Evolutionary conservation across 2,888 invertebrate genomes (phyloP), one percentile per base, ranked within the genome.

Genomic region (Ceratothoa steindachneri): DNA sequence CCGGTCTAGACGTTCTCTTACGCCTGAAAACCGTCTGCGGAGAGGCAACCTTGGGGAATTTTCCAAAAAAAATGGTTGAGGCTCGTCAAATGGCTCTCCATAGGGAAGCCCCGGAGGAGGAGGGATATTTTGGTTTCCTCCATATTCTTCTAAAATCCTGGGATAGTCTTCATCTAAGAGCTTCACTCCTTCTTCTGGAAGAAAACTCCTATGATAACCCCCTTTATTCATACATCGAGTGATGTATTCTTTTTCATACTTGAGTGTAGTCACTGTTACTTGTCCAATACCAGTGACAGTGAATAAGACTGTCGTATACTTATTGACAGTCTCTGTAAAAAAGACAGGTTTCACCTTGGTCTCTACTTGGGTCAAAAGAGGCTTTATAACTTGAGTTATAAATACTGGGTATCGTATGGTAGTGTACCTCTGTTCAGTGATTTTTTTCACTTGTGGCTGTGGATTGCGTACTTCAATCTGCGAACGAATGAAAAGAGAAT

Each of bases 381-480:
- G 78, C 65, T 79, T 79, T 71, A 79, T 75, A 41, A 79, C 78
- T 65, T 79, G 78, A 0, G 78, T 79, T 31, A 79, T 79, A 72
- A 79, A 79, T 19, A 79, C 78, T n/a, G 78, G 78, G 53, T 79
- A 79, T 30, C 78, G 69, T 30, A 79, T 73, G 69, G 78, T 79
- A 29, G 78, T 79, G 72, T 79, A 75, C 3, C 78, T 71, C 22
- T 75, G 75, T 69, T 79, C 78, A 27, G 72, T 75, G 15, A 75
- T 60, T 55, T 75, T 79, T 66, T 79, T 75, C 31, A 79, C 70
- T 27, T 79, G 75, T 4, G 78, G 78, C 30, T 72, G 67, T 0
- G 78, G 78, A 30, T 79, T 79, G 19, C 73, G 22, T n/a, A 79
- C 75, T 29, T 79, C 78, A 41, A 79, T 74, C 78, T 79, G 78